phyloP scores from a whole-genome alignment of 2,797 vertebrate genomes.

The Manis crassicaudata region DNA sequence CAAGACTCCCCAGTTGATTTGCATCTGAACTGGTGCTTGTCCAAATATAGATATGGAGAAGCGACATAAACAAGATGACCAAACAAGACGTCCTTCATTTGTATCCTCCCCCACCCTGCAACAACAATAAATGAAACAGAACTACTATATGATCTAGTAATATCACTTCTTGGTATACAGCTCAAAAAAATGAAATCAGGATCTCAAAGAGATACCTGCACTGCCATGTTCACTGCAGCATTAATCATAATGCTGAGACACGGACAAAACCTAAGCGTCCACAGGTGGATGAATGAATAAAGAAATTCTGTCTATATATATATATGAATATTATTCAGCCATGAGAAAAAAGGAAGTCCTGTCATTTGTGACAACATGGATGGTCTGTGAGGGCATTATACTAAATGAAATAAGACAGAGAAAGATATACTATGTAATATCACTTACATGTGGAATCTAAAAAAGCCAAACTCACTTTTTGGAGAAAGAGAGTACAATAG shows the following conservation, averaged over 20 bases:
- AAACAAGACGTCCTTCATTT: not conserved
- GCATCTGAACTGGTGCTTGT: not conserved
- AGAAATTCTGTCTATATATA: not conserved
- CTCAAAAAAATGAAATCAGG: not conserved
- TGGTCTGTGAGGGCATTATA: not conserved
- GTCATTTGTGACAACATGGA: not conserved
- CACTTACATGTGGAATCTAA: not conserved
- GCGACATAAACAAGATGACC: not conserved
- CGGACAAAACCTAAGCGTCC: not conserved
- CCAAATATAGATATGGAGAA: not conserved
- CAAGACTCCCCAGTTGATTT: not conserved
- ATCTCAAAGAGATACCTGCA: not conserved
- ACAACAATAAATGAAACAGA: not conserved
- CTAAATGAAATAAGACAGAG: not conserved
- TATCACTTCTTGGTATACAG: not conserved
- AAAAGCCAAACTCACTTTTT: not conserved
- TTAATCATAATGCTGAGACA: not conserved
- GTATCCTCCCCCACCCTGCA: not conserved
- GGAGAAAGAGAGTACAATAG: not conserved
- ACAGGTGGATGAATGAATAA: not conserved
- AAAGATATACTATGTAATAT: not conserved
- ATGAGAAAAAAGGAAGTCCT: not conserved
- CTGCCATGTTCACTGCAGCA: not conserved
- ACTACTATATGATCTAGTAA: not conserved
- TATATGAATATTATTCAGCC: not conserved